phyloP scores from a whole-genome alignment of 2,113 vertebrate genomes.

The Isurus oxyrinchus region DNA sequence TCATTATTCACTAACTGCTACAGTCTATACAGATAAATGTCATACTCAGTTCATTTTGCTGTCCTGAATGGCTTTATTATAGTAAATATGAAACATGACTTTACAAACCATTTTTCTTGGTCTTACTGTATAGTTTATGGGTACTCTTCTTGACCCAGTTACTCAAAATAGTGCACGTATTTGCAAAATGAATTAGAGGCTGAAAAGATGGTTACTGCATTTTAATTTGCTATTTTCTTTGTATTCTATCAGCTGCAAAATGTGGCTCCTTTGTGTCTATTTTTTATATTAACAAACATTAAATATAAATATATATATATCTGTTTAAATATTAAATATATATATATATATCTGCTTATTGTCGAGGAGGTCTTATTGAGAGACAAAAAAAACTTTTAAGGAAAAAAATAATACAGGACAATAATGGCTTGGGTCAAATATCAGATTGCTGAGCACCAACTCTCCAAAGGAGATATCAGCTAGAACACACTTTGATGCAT shows the following conservation, averaged over 20 bases:
- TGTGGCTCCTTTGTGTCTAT: background rate
- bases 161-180: background rate
- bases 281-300: background rate
- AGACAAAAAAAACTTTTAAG: background rate
- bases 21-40: slow-evolving; percentile 31
- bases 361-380: background rate
- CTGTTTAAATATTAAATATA: background rate
- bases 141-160: background rate
- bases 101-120: background rate
- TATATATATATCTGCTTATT: too few relatives aligned
- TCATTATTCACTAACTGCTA: slow-evolving; percentile 34
- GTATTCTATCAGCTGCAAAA: background rate
- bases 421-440: background rate
- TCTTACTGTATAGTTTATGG: background rate
- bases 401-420: background rate
- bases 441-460: background rate
- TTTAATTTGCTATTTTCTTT: background rate
- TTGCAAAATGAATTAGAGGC: background rate
- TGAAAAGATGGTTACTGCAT: background rate
- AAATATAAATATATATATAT: background rate
- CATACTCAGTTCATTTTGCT: slow-evolving; percentile 9
- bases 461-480: background rate
- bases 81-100: background rate
- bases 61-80: slow-evolving; percentile 16
- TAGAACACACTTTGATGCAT: background rate